Base-by-base conservation (phyloP, 1,140 invertebrate species). In the Brachystomella parvula region DNA sequence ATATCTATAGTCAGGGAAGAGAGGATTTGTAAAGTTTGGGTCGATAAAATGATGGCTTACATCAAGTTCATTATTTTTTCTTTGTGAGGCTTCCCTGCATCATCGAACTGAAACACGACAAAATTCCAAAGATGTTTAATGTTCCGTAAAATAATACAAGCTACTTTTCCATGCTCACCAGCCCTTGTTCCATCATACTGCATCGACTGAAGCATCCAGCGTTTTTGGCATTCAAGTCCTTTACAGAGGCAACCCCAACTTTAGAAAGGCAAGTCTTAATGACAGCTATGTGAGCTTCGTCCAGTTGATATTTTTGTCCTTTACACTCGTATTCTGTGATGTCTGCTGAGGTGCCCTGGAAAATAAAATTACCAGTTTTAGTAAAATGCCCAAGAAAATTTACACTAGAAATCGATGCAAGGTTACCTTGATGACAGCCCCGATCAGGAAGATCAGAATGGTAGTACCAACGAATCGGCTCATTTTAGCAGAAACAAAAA, bases 31-130 rank as follows among this genome's bases (percentile, higher is more conserved):
- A 44, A 12, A n/a, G 39, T 44, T 9, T 12, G n/a, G 9, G 39
- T 12, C 39, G n/a, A 44, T 12, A 12, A 12, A 44, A 44, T 44
- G n/a, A 44, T 9, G n/a, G n/a, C 49, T 53, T 53, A 53, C 49
- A 70, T 44, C 0, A 47, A 21, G 17, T 64, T 70, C 33, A 62
- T 1, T 24, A 70, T 70, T 12, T 70, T 70, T 53, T 70, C 69
- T 31, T 70, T 70, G 59, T 70, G 69, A 26, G 69, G 69, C n/a
- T 70, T 67, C 19, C 69, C 66, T 28, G 35, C 29, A 2, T 28
- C 65, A 61, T 70, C 69, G 33, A 70, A 28, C 68, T 70, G 12
- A 39, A 47, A 58, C 24, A 26, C 32, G 29, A 47, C 30, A 64
- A 30, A 57, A 12, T 3, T 24, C 53, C 33, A 32, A 53, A 26